Evolutionary conservation across 2,888 invertebrate species (phyloP).

Genomic region (Belgica antarctica): DNA sequence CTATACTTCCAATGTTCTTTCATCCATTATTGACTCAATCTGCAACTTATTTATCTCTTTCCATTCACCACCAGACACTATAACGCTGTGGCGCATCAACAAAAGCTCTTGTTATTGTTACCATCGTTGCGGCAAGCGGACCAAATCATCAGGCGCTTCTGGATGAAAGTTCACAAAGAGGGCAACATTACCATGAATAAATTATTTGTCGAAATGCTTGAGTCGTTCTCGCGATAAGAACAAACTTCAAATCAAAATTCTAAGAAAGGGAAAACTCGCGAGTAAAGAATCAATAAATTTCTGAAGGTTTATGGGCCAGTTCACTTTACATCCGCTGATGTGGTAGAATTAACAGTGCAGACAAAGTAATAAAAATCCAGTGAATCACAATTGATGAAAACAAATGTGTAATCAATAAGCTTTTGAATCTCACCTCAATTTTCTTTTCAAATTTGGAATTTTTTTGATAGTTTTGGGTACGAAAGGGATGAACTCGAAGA

Average conservation of each 20-base stretch:
- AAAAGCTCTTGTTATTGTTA: slow-evolving; percentile 81
- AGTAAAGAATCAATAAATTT: neutral
- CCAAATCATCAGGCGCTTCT: slow-evolving; percentile 83
- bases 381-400: neutral
- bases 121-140: slow-evolving; percentile 89
- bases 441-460: neutral
- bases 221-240: slow-evolving; percentile 57
- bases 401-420: no score
- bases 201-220: slow-evolving; percentile 94
- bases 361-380: slow-evolving; percentile 1
- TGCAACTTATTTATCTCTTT: no score
- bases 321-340: slow-evolving; percentile 20
- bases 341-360: slow-evolving; percentile 7
- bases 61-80: slow-evolving; percentile 62
- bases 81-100: slow-evolving; percentile 71
- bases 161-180: slow-evolving; percentile 83
- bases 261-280: neutral
- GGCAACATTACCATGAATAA: slow-evolving; percentile 93
- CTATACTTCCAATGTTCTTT: no score
- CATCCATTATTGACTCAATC: no score
- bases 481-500: neutral
- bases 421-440: slow-evolving; percentile 8
- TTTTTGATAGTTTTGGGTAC: neutral
- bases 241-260: no score
- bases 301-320: neutral